Evolutionary conservation across 2,888 invertebrate species (phyloP).

Genomic region (Nemoura dubitans): DNA sequence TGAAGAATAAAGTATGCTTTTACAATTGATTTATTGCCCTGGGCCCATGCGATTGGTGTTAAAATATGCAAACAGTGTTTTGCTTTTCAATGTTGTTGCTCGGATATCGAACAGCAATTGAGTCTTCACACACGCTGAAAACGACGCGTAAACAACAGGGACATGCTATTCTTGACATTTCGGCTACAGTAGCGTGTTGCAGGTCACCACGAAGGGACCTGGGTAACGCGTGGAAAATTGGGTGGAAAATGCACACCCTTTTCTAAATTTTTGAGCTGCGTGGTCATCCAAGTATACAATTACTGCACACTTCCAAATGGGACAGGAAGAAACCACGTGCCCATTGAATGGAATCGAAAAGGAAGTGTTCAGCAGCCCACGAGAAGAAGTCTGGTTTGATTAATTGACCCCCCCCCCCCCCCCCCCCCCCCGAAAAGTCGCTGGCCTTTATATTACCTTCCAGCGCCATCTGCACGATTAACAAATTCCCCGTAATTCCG

Average conservation of each 20-base stretch:
- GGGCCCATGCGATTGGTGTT: neutral
- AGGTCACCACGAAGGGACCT: too few species aligned
- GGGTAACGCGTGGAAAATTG: too few species aligned
- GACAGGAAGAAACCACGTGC: too few species aligned
- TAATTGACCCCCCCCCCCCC: neutral
- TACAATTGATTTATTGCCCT: neutral
- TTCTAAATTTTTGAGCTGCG: too few species aligned
- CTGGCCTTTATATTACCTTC: neutral
- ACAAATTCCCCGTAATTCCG: neutral
- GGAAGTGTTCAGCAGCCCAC: too few species aligned
- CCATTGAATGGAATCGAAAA: too few species aligned
- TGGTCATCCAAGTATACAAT: too few species aligned
- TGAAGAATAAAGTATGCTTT: too few species aligned
- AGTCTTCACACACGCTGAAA: neutral
- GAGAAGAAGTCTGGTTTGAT: neutral
- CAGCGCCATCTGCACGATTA: neutral
- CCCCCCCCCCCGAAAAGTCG: neutral
- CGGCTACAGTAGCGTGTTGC: too few species aligned
- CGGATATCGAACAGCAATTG: neutral
- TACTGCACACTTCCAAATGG: too few species aligned
- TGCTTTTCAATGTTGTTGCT: neutral
- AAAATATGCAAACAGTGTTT: neutral
- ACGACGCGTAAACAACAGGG: neutral
- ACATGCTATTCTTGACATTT: too few species aligned
- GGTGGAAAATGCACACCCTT: too few species aligned